A percentile compares a stretch with the other conserved stretches of the same genome.
These are phyloP conservation scores for Colinus virginianus DNA, from an alignment of 2,113 vertebrate genomes.

Conservation along the genomic window DNA sequence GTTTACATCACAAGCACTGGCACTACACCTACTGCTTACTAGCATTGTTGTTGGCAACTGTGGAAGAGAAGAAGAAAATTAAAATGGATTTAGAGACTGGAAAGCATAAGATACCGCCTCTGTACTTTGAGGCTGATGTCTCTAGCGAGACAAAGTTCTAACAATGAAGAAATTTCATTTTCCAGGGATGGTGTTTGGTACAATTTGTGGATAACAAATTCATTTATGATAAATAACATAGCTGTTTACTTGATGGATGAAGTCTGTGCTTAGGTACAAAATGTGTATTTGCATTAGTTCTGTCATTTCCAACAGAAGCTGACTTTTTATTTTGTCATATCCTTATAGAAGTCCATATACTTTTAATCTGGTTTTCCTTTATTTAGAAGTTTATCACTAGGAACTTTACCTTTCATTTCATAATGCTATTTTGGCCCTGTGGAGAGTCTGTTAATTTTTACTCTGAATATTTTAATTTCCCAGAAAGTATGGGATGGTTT, in stretches of 20 bases:
- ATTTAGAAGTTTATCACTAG: neutral
- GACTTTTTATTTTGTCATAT: neutral
- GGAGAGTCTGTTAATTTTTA: neutral
- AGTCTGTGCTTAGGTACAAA: neutral
- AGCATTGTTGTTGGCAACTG: neutral
- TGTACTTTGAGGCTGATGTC: neutral
- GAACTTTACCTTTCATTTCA: neutral
- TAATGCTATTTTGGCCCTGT: neutral
- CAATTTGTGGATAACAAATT: neutral
- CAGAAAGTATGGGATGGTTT: neutral
- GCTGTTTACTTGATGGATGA: neutral
- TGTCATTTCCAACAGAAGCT: neutral
- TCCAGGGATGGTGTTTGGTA: neutral
- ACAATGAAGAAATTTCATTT: neutral
- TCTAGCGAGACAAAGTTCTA: neutral
- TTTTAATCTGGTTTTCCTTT: neutral
- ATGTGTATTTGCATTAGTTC: neutral
- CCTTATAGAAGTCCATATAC: rapidly evolving
- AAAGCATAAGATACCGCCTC: neutral
- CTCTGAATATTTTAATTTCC: neutral
- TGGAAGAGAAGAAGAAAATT: neutral
- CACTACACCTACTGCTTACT: neutral
- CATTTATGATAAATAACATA: neutral
- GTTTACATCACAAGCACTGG: slow-evolving; percentile 18
- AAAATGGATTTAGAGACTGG: slow-evolving; percentile 16